Conservation (phyloP, 2,888 invertebrate genomes). For the Lymantria monacha region DNA sequence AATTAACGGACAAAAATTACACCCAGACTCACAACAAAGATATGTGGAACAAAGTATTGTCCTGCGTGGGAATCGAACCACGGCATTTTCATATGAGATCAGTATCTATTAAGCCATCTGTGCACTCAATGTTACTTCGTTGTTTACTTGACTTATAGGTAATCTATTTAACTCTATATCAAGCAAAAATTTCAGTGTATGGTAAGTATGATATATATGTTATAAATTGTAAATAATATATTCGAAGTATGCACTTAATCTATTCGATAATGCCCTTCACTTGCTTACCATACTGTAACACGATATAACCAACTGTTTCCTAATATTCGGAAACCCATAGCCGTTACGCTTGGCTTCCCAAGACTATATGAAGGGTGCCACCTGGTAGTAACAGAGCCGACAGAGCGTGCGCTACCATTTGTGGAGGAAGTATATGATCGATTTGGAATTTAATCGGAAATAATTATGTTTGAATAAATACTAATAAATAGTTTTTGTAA, state of each 20-base stretch:
- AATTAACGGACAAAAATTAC: too few species aligned
- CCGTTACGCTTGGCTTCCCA: slow-evolving; percentile 53
- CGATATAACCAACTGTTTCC: slow-evolving; percentile 30
- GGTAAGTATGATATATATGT: too few species aligned
- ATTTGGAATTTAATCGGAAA: slow-evolving; percentile 26
- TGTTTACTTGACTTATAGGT: too few species aligned
- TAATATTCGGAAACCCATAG: slow-evolving; percentile 59
- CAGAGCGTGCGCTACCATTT: slow-evolving; percentile 26
- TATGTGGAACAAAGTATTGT: too few species aligned
- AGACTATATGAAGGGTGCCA: slow-evolving; percentile 46
- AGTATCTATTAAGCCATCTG: too few species aligned
- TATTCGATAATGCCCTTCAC: not conserved
- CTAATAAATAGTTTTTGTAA: not conserved
- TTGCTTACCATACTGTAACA: slow-evolving; percentile 21
- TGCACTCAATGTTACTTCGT: too few species aligned
- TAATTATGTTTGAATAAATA: slow-evolving; percentile 9
- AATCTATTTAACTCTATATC: too few species aligned
- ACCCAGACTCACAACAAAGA: too few species aligned
- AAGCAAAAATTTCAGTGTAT: too few species aligned
- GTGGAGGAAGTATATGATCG: slow-evolving; percentile 31
- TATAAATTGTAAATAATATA: too few species aligned
- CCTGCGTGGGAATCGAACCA: too few species aligned
- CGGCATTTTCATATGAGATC: too few species aligned
- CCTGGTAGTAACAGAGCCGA: slow-evolving; percentile 41
- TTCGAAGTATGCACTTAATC: not conserved